Evolutionary conservation across 2,113 vertebrate genomes (phyloP).

Genomic region (Atrichornis clamosus): DNA sequence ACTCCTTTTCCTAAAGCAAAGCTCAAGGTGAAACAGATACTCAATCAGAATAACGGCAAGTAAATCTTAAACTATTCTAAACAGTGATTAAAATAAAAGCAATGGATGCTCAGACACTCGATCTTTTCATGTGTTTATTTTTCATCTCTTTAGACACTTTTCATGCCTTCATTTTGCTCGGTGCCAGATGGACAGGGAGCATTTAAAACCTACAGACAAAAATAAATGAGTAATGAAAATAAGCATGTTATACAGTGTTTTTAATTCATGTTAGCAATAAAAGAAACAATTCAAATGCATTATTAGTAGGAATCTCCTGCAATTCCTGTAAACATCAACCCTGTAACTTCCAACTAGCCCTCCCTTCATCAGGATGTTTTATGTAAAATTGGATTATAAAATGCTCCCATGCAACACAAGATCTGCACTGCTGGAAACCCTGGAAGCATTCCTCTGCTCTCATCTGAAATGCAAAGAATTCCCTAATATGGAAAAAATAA

Average conservation of each 20-base stretch:
- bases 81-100: not conserved
- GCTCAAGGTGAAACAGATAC: not conserved
- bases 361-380: not conserved
- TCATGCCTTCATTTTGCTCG: not conserved
- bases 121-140: not conserved
- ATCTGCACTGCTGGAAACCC: not conserved
- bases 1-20: not conserved
- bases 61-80: not conserved
- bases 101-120: not conserved
- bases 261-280: not conserved
- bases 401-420: not conserved
- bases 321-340: not conserved
- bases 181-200: not conserved
- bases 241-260: not conserved
- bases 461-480: slow-evolving; percentile 44
- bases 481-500: slow-evolving; percentile 19
- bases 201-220: not conserved
- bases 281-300: not conserved
- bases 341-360: not conserved
- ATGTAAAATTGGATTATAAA: not conserved
- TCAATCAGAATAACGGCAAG: not conserved
- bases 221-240: not conserved
- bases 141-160: not conserved
- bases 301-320: not conserved
- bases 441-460: not conserved